Conservation (phyloP, 1,140 invertebrate species). For the Helicoverpa zea region DNA sequence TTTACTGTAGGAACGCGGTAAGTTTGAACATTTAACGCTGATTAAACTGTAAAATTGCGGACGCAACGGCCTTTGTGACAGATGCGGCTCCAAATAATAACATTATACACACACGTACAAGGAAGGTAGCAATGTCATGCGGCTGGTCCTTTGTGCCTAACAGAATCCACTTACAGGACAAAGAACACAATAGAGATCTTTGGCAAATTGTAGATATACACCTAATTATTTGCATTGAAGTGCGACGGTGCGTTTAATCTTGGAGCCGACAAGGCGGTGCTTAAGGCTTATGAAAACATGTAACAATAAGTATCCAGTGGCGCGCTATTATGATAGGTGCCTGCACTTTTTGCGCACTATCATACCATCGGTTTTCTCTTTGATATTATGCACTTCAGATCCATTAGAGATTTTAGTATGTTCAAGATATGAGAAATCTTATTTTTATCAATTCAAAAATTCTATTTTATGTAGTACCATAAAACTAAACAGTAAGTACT, state of each 20-base stretch:
- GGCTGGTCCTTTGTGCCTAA: slow-evolving; percentile 72
- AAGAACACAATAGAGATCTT: slow-evolving; percentile 81
- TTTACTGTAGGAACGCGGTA: slow-evolving; percentile 68
- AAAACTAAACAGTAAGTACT: too few species aligned
- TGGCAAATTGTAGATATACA: slow-evolving; percentile 86
- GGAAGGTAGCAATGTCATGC: slow-evolving; percentile 72
- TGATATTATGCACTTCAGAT: neutral
- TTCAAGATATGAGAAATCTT: neutral
- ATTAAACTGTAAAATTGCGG: slow-evolving; percentile 86
- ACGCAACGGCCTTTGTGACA: slow-evolving; percentile 79
- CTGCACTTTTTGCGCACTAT: slow-evolving; percentile 44
- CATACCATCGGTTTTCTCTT: slow-evolving; percentile 39
- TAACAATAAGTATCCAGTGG: slow-evolving; percentile 63
- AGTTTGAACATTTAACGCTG: slow-evolving; percentile 84
- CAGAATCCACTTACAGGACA: slow-evolving; percentile 84
- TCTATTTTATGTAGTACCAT: too few species aligned
- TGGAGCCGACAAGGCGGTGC: slow-evolving; percentile 70
- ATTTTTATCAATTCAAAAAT: neutral
- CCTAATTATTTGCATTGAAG: slow-evolving; percentile 82
- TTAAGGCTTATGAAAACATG: slow-evolving; percentile 83
- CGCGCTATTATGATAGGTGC: slow-evolving; percentile 43
- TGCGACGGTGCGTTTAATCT: slow-evolving; percentile 76
- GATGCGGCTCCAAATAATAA: slow-evolving; percentile 83
- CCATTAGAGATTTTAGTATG: neutral
- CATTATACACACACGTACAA: slow-evolving; percentile 78